phyloP scores from a whole-genome alignment of 2,888 invertebrate genomes.

The Aporophyla nigra region DNA sequence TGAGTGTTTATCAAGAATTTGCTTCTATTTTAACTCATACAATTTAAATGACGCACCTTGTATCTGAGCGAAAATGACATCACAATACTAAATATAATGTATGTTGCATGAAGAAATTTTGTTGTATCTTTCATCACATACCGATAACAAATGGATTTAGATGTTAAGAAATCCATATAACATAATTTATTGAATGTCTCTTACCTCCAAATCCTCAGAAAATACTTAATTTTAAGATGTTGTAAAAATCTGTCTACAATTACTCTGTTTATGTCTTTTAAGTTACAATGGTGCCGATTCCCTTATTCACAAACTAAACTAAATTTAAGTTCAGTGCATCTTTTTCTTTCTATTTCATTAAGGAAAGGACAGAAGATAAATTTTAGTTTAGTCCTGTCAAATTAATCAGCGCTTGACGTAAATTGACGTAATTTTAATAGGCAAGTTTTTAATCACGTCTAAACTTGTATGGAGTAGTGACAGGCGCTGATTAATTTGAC shows the following conservation, averaged over 20 bases:
- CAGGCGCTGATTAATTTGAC: too few relatives aligned
- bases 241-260: not conserved
- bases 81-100: slow-evolving; percentile 10
- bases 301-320: too few relatives aligned
- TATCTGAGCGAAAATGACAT: slow-evolving; percentile 31
- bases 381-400: too few relatives aligned
- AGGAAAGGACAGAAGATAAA: too few relatives aligned
- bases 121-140: slow-evolving; percentile 9
- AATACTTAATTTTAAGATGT: not conserved
- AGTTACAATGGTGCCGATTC: too few relatives aligned
- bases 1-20: slow-evolving; percentile 26
- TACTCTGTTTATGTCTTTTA: not conserved
- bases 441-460: too few relatives aligned
- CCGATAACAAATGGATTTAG: slow-evolving; percentile 3
- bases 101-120: slow-evolving; percentile 10
- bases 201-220: not conserved
- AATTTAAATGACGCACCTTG: slow-evolving; percentile 3
- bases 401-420: too few relatives aligned
- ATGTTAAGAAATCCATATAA: not conserved
- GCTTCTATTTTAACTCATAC: slow-evolving; percentile 6
- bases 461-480: too few relatives aligned
- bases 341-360: too few relatives aligned
- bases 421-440: too few relatives aligned
- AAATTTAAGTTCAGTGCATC: too few relatives aligned
- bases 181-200: not conserved